These are phyloP conservation scores for Hofmannophila pseudospretella DNA, from an alignment of 2,888 invertebrate genomes.

Conservation along the genomic window DNA sequence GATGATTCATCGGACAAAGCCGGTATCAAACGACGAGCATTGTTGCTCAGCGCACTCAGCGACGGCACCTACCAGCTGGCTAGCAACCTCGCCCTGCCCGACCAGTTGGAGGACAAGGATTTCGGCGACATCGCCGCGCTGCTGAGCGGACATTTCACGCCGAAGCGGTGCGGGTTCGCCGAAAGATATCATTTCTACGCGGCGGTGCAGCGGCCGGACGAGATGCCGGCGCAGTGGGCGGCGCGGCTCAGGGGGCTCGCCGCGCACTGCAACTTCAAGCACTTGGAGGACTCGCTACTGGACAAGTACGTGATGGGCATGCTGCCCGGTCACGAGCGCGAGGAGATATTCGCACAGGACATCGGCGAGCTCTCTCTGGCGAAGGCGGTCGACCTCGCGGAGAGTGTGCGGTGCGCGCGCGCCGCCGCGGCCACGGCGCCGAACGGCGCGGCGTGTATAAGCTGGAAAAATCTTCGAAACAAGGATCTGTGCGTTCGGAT, in stretches of 20 bases:
- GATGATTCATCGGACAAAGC: too few species aligned
- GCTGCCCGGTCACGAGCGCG: conserved; percentile 7
- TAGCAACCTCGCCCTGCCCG: neutral
- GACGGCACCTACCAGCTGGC: too few species aligned
- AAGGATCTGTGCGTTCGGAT: too few species aligned
- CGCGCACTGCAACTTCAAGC: conserved; percentile 4
- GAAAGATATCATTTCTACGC: conserved; percentile 7
- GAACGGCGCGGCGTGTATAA: too few species aligned
- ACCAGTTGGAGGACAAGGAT: neutral
- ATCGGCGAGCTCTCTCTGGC: conserved; percentile 7
- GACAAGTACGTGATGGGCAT: conserved; percentile 10
- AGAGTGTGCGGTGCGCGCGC: conserved; percentile 10
- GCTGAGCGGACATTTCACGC: conserved; percentile 5
- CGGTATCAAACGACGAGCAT: too few species aligned
- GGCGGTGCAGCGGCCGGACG: conserved; percentile 4
- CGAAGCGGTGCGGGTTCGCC: conserved; percentile 2
- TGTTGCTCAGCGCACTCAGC: too few species aligned
- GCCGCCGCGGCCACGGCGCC: too few species aligned
- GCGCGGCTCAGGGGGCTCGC: conserved; percentile 7
- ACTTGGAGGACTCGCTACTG: conserved; percentile 1
- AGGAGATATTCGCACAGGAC: conserved; percentile 3
- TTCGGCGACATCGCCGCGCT: conserved; percentile 4
- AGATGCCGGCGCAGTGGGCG: conserved; percentile 7
- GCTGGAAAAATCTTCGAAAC: too few species aligned
- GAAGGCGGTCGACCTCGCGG: conserved; percentile 13